Evolutionary conservation across 2,113 vertebrate species (phyloP).

Genomic region (Cairina moschata): DNA sequence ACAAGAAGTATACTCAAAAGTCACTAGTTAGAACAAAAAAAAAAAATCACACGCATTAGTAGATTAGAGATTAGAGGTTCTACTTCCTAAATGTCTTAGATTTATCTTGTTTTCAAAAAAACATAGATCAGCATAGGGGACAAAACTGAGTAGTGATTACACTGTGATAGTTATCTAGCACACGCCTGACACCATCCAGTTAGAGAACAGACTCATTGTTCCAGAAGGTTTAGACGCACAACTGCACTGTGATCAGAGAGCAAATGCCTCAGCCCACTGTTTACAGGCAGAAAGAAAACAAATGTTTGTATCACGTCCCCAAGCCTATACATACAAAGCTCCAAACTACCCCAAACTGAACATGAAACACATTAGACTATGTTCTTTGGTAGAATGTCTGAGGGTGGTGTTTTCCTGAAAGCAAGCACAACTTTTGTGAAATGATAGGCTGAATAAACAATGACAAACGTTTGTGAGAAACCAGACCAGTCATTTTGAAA

Average conservation of each 20-base stretch:
- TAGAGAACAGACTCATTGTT: background rate
- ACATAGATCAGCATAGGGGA: background rate
- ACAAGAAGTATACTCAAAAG: background rate
- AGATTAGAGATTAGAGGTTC: background rate
- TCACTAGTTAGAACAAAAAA: background rate
- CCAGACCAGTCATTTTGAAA: background rate
- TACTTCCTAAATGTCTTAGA: background rate
- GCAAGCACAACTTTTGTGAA: background rate
- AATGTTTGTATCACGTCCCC: rapidly evolving
- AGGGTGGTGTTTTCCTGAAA: background rate
- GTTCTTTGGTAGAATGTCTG: background rate
- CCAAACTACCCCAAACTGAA: background rate
- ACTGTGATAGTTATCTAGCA: background rate
- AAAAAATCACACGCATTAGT: background rate
- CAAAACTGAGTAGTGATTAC: background rate
- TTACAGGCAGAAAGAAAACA: background rate
- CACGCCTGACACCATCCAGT: background rate
- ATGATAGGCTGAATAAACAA: background rate
- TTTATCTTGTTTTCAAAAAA: background rate
- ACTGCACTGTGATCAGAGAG: background rate
- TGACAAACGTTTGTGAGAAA: background rate
- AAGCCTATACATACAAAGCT: background rate
- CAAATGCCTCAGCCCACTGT: background rate
- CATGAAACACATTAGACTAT: background rate
- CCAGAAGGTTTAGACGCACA: background rate